Percentiles rank a stretch among this genome's conserved stretches.
Evolutionary conservation across 2,113 vertebrate genomes (phyloP).

Genomic region (Elephas maximus): DNA sequence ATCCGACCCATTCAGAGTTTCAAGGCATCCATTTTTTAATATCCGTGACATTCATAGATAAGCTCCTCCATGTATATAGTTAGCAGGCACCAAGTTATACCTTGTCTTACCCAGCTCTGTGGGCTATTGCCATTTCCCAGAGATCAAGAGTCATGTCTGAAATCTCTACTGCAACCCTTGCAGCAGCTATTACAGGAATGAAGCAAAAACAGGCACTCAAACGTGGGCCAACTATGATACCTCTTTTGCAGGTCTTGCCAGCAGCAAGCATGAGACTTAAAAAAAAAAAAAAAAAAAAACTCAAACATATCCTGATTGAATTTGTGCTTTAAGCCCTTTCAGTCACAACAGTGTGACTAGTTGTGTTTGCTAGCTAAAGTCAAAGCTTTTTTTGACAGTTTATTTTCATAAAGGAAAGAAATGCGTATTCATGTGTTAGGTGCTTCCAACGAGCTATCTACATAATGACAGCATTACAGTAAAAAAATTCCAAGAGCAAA

Average conservation of each 20-base stretch:
- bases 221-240: not conserved
- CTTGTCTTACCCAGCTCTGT: not conserved
- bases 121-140: not conserved
- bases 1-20: not conserved
- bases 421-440: not conserved
- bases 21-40: not conserved
- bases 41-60: not conserved
- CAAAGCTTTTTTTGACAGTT: slow-evolving; percentile 57
- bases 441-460: slow-evolving; percentile 43
- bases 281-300: not conserved
- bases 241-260: not conserved
- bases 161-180: not conserved
- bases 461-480: slow-evolving; percentile 48
- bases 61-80: not conserved
- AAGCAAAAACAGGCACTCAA: not conserved
- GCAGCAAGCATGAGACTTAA: not conserved
- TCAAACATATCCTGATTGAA: not conserved
- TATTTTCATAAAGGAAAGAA: slow-evolving; percentile 58
- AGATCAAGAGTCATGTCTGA: not conserved
- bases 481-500: slow-evolving; percentile 45
- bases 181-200: not conserved
- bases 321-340: slow-evolving; percentile 12
- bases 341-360: not conserved
- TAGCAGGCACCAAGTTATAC: not conserved
- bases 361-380: slow-evolving; percentile 32